Conservation (phyloP, 1,140 invertebrate genomes). For the Magallana ariakensis region DNA sequence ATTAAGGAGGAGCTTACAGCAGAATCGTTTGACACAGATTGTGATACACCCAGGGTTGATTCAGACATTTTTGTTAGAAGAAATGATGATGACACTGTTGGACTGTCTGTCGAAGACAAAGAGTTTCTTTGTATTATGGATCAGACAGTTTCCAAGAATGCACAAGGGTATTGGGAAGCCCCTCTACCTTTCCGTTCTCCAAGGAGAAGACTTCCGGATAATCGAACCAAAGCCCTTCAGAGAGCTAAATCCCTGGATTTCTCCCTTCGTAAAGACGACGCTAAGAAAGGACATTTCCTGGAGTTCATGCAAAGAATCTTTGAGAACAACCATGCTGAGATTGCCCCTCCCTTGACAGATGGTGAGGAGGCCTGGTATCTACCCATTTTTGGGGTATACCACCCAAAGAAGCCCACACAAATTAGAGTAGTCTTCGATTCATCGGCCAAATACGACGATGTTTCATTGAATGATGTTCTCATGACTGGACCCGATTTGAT, state of each 20-base stretch:
- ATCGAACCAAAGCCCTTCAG: too few species aligned
- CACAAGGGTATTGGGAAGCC: too few species aligned
- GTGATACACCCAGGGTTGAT: slow-evolving; percentile 48
- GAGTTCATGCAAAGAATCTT: too few species aligned
- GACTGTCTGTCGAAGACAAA: too few species aligned
- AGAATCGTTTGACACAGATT: slow-evolving; percentile 55
- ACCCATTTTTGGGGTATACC: slow-evolving; percentile 57
- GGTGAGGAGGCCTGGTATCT: slow-evolving; percentile 58
- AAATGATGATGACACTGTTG: too few species aligned
- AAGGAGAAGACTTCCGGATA: too few species aligned
- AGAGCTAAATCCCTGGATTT: too few species aligned
- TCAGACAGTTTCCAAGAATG: too few species aligned
- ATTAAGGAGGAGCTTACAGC: slow-evolving; percentile 40
- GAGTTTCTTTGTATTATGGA: too few species aligned
- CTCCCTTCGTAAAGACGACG: too few species aligned
- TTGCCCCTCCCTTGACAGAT: slow-evolving; percentile 45
- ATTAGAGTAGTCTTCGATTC: slow-evolving; percentile 60
- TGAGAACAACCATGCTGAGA: slow-evolving; percentile 60
- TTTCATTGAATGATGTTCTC: slow-evolving; percentile 67
- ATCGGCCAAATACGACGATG: slow-evolving; percentile 48
- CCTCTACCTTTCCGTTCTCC: too few species aligned
- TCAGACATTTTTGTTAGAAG: slow-evolving; percentile 19
- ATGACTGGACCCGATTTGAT: slow-evolving; percentile 75
- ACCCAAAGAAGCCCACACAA: slow-evolving; percentile 56
- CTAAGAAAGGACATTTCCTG: too few species aligned